Evolutionary conservation across 2,797 vertebrate species (phyloP).

Genomic region (Pantherophis alleghaniensis): DNA sequence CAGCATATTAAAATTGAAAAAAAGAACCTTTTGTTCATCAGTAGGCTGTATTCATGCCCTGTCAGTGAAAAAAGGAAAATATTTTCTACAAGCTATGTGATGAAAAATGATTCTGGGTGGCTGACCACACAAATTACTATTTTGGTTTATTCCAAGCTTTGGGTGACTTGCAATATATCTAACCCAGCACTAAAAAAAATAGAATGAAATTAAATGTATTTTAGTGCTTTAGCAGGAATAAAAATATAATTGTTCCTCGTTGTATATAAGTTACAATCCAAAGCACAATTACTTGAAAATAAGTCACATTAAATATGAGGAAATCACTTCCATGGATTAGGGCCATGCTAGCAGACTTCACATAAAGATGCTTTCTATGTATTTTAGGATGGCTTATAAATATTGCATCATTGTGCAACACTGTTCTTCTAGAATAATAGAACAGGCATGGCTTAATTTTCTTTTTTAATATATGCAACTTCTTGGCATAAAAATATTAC

Average conservation of each 20-base stretch:
- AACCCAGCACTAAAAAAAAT: background rate
- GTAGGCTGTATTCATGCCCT: conserved; percentile 12
- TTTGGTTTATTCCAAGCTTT: conserved; percentile 24
- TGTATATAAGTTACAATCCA: background rate
- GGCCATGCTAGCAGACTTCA: background rate
- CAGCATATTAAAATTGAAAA: conserved; percentile 24
- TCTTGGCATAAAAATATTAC: background rate
- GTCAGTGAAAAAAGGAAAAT: conserved; percentile 7
- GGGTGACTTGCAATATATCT: conserved; percentile 23
- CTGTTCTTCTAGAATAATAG: background rate
- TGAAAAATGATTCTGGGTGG: conserved; percentile 27
- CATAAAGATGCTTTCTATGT: background rate
- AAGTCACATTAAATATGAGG: conserved; percentile 4
- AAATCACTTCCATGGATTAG: background rate
- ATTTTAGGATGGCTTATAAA: background rate
- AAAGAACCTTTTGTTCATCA: background rate
- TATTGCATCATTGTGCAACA: background rate
- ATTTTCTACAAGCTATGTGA: conserved; percentile 32
- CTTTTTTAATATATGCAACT: background rate
- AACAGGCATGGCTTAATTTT: background rate
- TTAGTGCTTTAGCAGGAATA: background rate
- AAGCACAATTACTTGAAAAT: background rate
- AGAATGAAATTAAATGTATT: conserved; percentile 26
- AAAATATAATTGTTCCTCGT: background rate
- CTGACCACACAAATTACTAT: conserved; percentile 24